Evolutionary conservation across 2,797 vertebrate genomes (phyloP).

Genomic region (Chloroceryle inda): DNA sequence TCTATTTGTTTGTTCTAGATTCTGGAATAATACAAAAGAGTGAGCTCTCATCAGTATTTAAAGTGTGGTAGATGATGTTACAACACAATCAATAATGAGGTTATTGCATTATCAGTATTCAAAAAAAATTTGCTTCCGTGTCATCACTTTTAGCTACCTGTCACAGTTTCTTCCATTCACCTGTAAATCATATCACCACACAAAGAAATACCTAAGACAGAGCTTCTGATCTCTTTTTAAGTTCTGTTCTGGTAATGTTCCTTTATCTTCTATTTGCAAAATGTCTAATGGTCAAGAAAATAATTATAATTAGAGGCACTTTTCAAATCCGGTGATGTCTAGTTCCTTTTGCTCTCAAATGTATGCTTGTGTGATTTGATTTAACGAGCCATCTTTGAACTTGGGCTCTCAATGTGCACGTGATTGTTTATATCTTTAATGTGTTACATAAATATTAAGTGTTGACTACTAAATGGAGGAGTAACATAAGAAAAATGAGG

Average conservation of each 20-base stretch:
- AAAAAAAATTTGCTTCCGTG: not conserved
- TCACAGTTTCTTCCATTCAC: not conserved
- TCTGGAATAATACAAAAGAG: not conserved
- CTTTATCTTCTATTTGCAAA: not conserved
- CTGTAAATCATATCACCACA: not conserved
- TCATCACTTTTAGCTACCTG: not conserved
- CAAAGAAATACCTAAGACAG: not conserved
- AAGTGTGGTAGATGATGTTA: not conserved
- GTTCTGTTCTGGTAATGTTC: not conserved
- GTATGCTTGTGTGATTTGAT: not conserved
- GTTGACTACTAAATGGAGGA: not conserved
- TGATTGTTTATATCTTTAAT: not conserved
- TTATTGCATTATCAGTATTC: not conserved
- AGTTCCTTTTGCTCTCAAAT: not conserved
- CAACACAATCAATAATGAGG: not conserved
- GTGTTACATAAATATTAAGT: not conserved
- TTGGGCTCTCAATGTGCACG: accelerated
- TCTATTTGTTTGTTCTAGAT: not conserved
- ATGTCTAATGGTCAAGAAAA: not conserved
- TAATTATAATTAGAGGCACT: not conserved
- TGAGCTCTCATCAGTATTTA: not conserved
- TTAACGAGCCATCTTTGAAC: not conserved
- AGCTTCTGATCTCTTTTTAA: not conserved
- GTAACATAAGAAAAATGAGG: not conserved
- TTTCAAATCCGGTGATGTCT: not conserved